These are phyloP conservation scores for Cyanistes caeruleus DNA, from an alignment of 2,113 vertebrate species.

Conservation along the genomic window DNA sequence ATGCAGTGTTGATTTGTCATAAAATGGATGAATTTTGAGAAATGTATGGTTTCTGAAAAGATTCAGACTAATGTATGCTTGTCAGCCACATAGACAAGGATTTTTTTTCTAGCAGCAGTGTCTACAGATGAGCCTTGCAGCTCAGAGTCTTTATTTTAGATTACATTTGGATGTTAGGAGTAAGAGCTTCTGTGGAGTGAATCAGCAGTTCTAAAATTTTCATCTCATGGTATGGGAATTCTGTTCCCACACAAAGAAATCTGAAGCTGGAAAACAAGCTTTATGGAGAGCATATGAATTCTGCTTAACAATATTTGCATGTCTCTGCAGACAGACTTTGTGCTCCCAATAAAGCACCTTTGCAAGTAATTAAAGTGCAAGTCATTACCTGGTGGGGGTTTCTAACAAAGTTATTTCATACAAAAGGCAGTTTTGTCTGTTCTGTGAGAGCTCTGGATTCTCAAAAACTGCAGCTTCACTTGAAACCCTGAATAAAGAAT, in stretches of 20 bases:
- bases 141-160: neutral
- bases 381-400: neutral
- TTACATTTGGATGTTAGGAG: neutral
- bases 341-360: neutral
- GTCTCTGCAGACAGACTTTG: neutral
- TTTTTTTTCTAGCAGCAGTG: neutral
- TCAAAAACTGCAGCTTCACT: neutral
- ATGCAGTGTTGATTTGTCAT: neutral
- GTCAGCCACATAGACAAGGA: neutral
- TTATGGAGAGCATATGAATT: neutral
- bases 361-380: neutral
- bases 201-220: neutral
- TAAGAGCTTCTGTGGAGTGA: neutral
- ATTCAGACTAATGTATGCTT: neutral
- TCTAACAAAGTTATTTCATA: neutral
- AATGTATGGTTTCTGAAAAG: neutral
- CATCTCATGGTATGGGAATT: neutral
- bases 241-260: neutral
- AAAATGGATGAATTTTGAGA: neutral
- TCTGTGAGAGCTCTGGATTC: neutral
- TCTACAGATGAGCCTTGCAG: neutral
- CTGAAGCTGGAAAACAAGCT: neutral
- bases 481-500: neutral
- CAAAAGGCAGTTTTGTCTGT: neutral
- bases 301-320: neutral